Evolutionary conservation across 1,140 invertebrate species (phyloP).

Genomic region (Eulimnadia texana): DNA sequence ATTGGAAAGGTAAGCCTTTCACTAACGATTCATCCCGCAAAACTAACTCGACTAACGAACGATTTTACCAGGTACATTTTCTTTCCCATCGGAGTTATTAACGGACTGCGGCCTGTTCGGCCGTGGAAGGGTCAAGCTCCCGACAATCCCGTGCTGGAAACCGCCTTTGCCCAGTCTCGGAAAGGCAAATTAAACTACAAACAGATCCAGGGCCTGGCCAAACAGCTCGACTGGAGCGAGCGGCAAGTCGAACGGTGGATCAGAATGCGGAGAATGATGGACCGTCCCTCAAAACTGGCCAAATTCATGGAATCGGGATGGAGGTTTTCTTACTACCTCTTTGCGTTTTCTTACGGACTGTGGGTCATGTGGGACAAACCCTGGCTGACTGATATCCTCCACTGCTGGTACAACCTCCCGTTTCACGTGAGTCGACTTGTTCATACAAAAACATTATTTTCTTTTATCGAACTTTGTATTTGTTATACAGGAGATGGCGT

Average conservation of each 20-base stretch:
- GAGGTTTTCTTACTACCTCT: constrained; percentile 74
- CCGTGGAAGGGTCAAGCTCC: constrained; percentile 17
- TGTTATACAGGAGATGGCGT: constrained; percentile 23
- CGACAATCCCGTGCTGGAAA: constrained; percentile 20
- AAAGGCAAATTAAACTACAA: constrained; percentile 16
- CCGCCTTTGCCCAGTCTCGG: constrained; percentile 18
- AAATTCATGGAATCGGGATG: constrained; percentile 87
- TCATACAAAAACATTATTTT: constrained; percentile 26
- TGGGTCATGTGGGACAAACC: constrained; percentile 78
- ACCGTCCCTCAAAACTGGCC: constrained; percentile 71
- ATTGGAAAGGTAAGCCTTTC: constrained; percentile 57
- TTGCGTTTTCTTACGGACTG: constrained; percentile 67
- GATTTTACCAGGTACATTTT: constrained; percentile 19
- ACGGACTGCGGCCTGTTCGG: constrained; percentile 17
- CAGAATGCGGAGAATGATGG: constrained; percentile 57
- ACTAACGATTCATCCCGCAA: neutral
- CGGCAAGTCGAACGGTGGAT: constrained; percentile 83
- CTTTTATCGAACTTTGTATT: no score
- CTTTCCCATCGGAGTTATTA: constrained; percentile 19
- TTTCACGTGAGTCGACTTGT: constrained; percentile 33
- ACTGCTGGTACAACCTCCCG: constrained; percentile 67
- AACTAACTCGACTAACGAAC: neutral
- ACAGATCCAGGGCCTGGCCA: constrained; percentile 52
- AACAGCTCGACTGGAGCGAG: constrained; percentile 74
- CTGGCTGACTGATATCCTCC: constrained; percentile 85